Evolutionary conservation across 2,888 invertebrate species (phyloP).

Genomic region (Tetragnatha montana): DNA sequence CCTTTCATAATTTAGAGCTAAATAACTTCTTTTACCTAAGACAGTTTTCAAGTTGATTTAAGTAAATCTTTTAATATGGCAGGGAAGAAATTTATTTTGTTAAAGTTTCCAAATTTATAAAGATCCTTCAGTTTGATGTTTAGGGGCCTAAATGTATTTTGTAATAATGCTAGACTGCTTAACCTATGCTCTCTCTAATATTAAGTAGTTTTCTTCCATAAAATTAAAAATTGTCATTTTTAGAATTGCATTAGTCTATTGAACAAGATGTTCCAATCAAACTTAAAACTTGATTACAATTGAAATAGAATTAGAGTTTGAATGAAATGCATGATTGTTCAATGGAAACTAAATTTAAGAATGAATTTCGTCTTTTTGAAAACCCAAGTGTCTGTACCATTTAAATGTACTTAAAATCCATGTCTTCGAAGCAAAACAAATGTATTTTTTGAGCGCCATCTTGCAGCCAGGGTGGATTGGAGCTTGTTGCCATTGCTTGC

Average conservation of each 20-base stretch:
- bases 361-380: background rate
- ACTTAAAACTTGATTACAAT: background rate
- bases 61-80: too few species aligned
- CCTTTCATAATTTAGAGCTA: too few species aligned
- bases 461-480: constrained; percentile 49
- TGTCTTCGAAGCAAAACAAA: constrained; percentile 2
- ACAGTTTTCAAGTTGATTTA: too few species aligned
- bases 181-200: too few species aligned
- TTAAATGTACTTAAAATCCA: constrained; percentile 1
- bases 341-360: background rate
- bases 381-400: constrained; percentile 4
- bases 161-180: too few species aligned
- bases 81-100: too few species aligned
- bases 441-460: constrained; percentile 51
- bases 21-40: too few species aligned
- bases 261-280: background rate
- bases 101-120: too few species aligned
- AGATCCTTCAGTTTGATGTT: too few species aligned
- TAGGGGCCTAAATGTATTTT: too few species aligned
- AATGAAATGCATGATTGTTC: background rate
- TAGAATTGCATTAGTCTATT: background rate
- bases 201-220: too few species aligned
- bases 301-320: constrained; percentile 5
- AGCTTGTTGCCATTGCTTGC: constrained; percentile 55
- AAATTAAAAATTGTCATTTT: background rate